Evolutionary conservation across 2,888 invertebrate genomes (phyloP), one percentile per base, ranked within the genome.

Genomic region (Xestia rhomboidea): DNA sequence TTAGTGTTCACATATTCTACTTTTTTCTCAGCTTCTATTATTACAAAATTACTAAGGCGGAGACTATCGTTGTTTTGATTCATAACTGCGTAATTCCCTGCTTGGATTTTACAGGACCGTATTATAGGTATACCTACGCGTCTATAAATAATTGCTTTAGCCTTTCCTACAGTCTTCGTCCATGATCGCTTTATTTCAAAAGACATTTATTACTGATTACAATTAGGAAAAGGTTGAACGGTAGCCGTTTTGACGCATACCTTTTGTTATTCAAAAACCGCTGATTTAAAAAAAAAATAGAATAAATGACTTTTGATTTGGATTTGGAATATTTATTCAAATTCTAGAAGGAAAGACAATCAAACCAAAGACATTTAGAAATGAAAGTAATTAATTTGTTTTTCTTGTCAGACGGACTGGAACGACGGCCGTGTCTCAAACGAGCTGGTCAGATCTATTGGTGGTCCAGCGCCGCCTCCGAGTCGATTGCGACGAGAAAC

Each of bases 341-440:
- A 8, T 60, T 8, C 30, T 41, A 18, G 18, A 30, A 60, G 27
- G 30, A 30, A 30, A 30, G 60, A 30, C 30, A 60, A 60, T 62
- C 34, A 62, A 62, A 62, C 10, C 30, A 21, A 30, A 30, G 21
- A 21, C 21, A 34, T 62, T 18, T 15, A 30, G 11, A 18, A n/a
- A 46, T 1, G 1, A 0, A 6, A 44, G 10, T n/a, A 21, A 21
- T 21, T 24, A 0, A 21, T 71, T 21, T 27, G 1, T 38, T 21
- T n/a, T 69, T 34, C 24, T 30, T 54, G 10, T 10, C 95, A 99
- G 99, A 98, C 98, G 87, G 99, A 99, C 92, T 99, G 99, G 99
- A 99, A 99, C 92, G 99, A 99, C 93, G 99, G 99, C 2, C 97
- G 98, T 89, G 98, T 98, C 0, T 97, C 99, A 34, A 99, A 99